Percentiles rank a stretch among this genome's conserved stretches.
phyloP scores from a whole-genome alignment of 2,113 vertebrate genomes.

The Mesitornis unicolor region DNA sequence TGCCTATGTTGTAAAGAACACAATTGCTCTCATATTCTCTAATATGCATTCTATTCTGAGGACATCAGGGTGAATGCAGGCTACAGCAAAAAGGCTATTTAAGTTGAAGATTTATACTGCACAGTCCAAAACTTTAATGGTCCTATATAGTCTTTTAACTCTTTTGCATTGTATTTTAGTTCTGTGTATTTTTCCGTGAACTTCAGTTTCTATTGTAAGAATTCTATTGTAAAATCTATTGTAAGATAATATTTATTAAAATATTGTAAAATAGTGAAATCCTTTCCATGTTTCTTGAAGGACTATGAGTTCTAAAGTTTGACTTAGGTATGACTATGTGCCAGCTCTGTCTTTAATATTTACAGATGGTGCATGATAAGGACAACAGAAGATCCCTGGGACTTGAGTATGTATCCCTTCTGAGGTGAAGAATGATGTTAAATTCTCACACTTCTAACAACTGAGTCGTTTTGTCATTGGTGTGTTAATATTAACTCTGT shows the following conservation, averaged over 20 bases:
- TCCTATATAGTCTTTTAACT: neutral
- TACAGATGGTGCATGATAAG: neutral
- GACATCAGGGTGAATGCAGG: neutral
- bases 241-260: neutral
- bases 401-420: neutral
- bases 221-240: neutral
- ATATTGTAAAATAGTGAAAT: neutral
- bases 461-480: neutral
- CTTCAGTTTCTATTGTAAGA: neutral
- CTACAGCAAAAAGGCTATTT: neutral
- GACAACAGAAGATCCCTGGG: neutral
- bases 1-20: neutral
- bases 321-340: neutral
- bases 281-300: neutral
- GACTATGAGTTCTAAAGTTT: neutral
- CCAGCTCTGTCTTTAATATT: neutral
- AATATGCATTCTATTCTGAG: neutral
- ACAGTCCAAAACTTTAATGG: neutral
- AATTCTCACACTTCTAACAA: neutral
- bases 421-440: neutral
- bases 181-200: neutral
- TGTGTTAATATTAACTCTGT: too few relatives aligned
- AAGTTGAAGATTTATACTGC: neutral
- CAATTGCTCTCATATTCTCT: neutral
- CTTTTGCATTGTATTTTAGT: neutral